Evolutionary conservation across 2,113 vertebrate species (phyloP).

Genomic region (Hylia prasina): DNA sequence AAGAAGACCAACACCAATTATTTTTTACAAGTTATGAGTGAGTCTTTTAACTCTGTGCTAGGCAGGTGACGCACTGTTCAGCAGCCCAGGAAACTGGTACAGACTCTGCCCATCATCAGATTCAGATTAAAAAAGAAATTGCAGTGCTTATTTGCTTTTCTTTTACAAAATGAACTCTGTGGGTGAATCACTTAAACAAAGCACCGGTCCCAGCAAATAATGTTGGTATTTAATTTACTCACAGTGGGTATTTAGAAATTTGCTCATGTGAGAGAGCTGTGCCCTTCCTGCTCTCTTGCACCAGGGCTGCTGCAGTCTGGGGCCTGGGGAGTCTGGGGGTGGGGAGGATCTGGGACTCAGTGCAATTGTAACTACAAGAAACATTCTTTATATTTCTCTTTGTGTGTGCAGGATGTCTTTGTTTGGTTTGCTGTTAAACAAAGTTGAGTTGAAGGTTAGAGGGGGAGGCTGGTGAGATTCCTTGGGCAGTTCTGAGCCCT

Average conservation of each 20-base stretch:
- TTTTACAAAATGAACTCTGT: not conserved
- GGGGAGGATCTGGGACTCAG: not conserved
- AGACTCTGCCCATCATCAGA: not conserved
- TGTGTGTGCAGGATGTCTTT: not conserved
- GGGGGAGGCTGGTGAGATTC: not conserved
- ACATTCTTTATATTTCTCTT: not conserved
- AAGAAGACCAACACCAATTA: not conserved
- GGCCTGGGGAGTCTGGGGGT: not conserved
- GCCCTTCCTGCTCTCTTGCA: rapidly evolving
- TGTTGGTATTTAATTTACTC: not conserved
- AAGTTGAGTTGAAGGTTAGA: not conserved
- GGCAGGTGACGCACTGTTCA: not conserved
- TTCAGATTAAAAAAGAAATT: not conserved
- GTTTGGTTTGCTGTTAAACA: not conserved
- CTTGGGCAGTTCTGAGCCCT: not conserved
- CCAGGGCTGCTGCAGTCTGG: not conserved
- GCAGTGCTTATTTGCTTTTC: not conserved
- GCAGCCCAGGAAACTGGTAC: not conserved
- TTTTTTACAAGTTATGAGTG: not conserved
- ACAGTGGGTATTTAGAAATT: not conserved
- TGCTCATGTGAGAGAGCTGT: not conserved
- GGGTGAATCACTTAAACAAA: not conserved
- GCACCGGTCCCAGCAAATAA: not conserved
- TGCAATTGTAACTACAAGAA: not conserved
- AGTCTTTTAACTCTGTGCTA: not conserved